phyloP scores from a whole-genome alignment of 1,140 invertebrate genomes.

The Globodera rostochiensis region DNA sequence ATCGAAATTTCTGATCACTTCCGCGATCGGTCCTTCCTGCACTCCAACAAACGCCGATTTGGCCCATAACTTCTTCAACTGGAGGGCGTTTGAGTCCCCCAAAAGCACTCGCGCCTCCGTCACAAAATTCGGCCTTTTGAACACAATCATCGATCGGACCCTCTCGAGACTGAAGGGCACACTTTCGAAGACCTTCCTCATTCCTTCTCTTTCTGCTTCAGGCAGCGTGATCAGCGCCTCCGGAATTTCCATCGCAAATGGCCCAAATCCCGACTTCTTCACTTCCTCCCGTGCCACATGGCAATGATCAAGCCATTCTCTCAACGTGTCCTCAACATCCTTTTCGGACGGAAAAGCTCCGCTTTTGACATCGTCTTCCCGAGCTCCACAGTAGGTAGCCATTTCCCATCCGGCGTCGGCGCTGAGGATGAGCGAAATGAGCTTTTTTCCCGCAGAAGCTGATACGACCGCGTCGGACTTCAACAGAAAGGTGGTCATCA shows the following conservation, averaged over 20 bases:
- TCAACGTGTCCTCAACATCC: not conserved
- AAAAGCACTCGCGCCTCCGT: not conserved
- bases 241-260: not conserved
- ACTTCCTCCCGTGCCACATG: not conserved
- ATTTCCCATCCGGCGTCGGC: not conserved
- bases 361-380: conserved; percentile 7
- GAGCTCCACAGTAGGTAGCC: not conserved
- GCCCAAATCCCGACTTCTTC: not conserved
- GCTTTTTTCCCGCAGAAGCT: not conserved
- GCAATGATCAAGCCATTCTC: not conserved
- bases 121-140: not conserved
- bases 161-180: not conserved
- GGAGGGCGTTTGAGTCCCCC: not conserved
- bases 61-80: not conserved
- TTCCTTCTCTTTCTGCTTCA: not conserved
- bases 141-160: not conserved
- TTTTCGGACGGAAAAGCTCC: not conserved
- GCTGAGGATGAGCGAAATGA: not conserved
- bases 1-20: conserved; percentile 15
- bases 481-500: not conserved
- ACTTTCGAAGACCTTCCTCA: not conserved
- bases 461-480: not conserved
- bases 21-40: not conserved
- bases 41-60: conserved; percentile 7
- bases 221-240: not conserved